These are phyloP conservation scores for Pseudomyrmex concolor DNA, from an alignment of 1,140 invertebrate genomes.

Conservation along the genomic window DNA sequence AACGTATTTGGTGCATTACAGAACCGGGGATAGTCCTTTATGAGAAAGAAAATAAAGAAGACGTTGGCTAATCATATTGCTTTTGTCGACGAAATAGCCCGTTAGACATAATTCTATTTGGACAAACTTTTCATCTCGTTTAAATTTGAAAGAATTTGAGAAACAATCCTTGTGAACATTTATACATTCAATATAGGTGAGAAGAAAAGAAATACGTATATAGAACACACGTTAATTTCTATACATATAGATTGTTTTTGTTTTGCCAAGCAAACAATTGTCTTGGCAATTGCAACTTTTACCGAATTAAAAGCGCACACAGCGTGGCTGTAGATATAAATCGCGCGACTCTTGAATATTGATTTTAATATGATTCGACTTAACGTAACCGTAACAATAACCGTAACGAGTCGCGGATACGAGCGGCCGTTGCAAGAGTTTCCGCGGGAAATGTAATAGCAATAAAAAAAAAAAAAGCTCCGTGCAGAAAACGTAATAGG, in stretches of 20 bases:
- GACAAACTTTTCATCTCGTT: not conserved
- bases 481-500: conserved; percentile 4
- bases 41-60: conserved; percentile 38
- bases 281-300: not conserved
- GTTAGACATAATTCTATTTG: conserved; percentile 15
- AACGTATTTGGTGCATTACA: conserved; percentile 72
- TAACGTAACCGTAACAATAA: conserved; percentile 61
- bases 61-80: conserved; percentile 41
- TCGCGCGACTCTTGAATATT: conserved; percentile 33
- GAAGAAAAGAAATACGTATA: not conserved
- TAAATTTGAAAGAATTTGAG: not conserved
- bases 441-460: conserved; percentile 31
- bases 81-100: conserved; percentile 23
- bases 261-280: conserved; percentile 22
- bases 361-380: conserved; percentile 45
- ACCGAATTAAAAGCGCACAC: conserved; percentile 26
- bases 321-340: conserved; percentile 22
- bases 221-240: not conserved
- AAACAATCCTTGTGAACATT: not conserved
- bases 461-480: conserved; percentile 1
- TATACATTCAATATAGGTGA: not conserved
- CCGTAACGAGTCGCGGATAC: conserved; percentile 54
- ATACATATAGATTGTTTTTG: not conserved
- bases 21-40: conserved; percentile 10
- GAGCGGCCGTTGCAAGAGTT: conserved; percentile 21